phyloP scores from a whole-genome alignment of 2,888 invertebrate genomes.

The Zygaena filipendulae region DNA sequence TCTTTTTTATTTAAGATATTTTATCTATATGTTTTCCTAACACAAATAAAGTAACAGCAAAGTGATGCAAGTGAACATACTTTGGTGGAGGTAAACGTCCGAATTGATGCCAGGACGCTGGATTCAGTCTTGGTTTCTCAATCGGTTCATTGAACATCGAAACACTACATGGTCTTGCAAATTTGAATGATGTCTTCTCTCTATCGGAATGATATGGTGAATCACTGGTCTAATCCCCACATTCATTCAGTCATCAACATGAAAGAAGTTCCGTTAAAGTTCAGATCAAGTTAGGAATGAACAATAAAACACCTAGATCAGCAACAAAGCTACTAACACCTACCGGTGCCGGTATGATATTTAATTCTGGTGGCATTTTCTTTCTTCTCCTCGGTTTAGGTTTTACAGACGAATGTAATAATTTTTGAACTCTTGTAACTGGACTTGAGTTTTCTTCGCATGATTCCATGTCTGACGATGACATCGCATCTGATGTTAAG shows the following conservation, averaged over 20 bases:
- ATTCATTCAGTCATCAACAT: too few species aligned
- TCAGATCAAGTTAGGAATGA: too few species aligned
- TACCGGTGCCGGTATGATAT: conserved; percentile 57
- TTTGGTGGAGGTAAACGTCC: conserved; percentile 54
- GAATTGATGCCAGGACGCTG: conserved; percentile 63
- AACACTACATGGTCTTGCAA: conserved; percentile 52
- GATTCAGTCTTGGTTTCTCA: conserved; percentile 47
- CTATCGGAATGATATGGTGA: conserved; percentile 56
- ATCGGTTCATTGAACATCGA: conserved; percentile 53
- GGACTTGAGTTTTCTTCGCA: conserved; percentile 55
- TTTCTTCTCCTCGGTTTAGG: conserved; percentile 52
- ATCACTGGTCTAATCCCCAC: conserved; percentile 65
- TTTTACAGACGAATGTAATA: conserved; percentile 42
- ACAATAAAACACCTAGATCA: too few species aligned
- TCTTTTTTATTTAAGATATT: too few species aligned
- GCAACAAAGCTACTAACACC: too few species aligned
- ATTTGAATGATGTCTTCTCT: conserved; percentile 41
- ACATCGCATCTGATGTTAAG: conserved; percentile 74
- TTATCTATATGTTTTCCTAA: too few species aligned
- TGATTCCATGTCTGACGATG: conserved; percentile 72
- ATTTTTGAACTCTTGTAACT: conserved; percentile 47
- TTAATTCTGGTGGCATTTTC: conserved; percentile 65
- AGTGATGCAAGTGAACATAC: conserved; percentile 24
- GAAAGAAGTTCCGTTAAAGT: too few species aligned
- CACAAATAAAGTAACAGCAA: too few species aligned